Percentiles rank a stretch among this genome's conserved stretches.
phyloP scores from a whole-genome alignment of 1,140 invertebrate genomes.

The Heliconius hermathena region DNA sequence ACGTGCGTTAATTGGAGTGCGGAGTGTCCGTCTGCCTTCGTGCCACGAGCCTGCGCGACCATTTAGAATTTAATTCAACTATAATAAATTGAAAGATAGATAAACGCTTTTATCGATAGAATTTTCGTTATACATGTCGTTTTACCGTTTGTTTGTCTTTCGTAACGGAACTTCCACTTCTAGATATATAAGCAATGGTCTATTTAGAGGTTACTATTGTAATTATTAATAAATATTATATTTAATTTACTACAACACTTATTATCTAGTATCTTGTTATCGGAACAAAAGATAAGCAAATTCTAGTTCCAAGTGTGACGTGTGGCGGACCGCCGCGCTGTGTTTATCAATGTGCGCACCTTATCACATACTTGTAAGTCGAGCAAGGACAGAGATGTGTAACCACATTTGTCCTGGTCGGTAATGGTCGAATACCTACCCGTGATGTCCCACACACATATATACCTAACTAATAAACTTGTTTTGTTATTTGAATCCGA shows the following conservation, averaged over 20 bases:
- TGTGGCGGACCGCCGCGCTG: conserved; percentile 16
- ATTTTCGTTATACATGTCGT: conserved; percentile 21
- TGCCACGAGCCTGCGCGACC: conserved; percentile 62
- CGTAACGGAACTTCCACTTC: neutral
- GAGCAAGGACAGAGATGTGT: conserved; percentile 63
- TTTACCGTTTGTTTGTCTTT: conserved; percentile 12
- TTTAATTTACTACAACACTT: neutral
- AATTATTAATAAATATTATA: neutral
- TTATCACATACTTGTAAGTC: conserved; percentile 64
- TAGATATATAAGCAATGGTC: neutral
- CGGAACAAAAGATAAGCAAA: neutral
- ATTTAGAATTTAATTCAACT: conserved; percentile 57
- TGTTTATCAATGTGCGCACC: conserved; percentile 34
- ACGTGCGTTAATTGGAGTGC: conserved; percentile 74
- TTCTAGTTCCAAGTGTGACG: neutral
- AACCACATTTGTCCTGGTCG: conserved; percentile 57
- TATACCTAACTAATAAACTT: conserved; percentile 41
- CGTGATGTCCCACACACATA: conserved; percentile 7
- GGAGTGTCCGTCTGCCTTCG: conserved; percentile 66
- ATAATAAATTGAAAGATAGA: conserved; percentile 57
- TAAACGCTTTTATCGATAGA: conserved; percentile 44
- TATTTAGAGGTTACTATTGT: neutral
- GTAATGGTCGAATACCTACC: conserved; percentile 34
- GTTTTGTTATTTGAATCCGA: conserved; percentile 50
- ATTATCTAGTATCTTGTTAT: neutral